Evolutionary conservation across 2,113 vertebrate genomes (phyloP), one percentile per base, ranked within the genome.

Genomic region (Corythornis cristatus): DNA sequence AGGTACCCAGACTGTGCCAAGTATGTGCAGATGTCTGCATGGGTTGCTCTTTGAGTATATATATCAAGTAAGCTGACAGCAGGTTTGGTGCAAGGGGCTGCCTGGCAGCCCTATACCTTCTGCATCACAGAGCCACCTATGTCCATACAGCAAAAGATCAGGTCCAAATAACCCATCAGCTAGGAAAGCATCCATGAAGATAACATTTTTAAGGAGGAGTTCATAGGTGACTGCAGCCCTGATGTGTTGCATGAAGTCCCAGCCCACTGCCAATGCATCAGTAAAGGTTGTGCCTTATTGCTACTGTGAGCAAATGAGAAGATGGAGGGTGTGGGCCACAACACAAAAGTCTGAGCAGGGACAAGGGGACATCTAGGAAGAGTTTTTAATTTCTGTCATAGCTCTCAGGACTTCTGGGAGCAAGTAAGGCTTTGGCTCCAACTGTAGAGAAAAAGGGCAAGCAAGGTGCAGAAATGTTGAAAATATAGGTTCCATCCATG

Each of bases 121-220:
- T 62, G 76, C 11, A n/a, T 12, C 28, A 17, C 0, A 0, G 25
- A 26, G 56, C 19, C 53, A 42, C 19, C n/a, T 29, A 2, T 10
- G 50, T n/a, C 35, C n/a, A 5, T 6, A 35, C 0, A 21, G 54
- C 18, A 73, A 40, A 83, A 86, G 16, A 42, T 33, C 16, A 50
- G 37, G 45, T 65, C 42, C n/a, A n/a, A 68, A 53, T 29, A 73
- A 40, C 26, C 35, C 0, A 5, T 17, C 20, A 20, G 4, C 0
- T 28, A 67, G n/a, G 77, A 86, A 12, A 78, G 45, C 42, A 51
- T 33, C 29, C 1, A 0, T 16, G 31, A 40, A 79, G 33, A 70
- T 15, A 17, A 7, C 1, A 0, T 19, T 65, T 75, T 65, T 54
- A 31, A 89, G 43, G 42, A 50, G 26, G 12, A 12, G 13, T 20